Conservation (phyloP, 2,113 vertebrate species). For the Heliornis fulica region DNA sequence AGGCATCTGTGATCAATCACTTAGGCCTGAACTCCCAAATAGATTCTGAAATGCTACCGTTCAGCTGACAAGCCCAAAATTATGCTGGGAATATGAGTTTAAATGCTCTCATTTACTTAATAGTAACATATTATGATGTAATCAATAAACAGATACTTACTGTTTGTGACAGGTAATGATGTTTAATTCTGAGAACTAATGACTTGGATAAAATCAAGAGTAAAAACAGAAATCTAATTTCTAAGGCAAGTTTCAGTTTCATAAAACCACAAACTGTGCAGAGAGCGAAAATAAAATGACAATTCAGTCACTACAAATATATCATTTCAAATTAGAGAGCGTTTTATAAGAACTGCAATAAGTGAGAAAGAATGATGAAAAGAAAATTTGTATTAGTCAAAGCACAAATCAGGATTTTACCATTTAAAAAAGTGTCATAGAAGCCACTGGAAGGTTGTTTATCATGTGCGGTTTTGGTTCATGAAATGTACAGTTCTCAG, state of each 20-base stretch:
- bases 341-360: neutral
- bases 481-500: neutral
- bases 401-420: neutral
- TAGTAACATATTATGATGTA: neutral
- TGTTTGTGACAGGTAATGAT: neutral
- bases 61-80: neutral
- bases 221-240: neutral
- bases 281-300: neutral
- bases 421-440: neutral
- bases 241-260: neutral
- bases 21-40: neutral
- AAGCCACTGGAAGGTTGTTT: neutral
- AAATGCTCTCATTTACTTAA: conserved; percentile 18
- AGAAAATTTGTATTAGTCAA: neutral
- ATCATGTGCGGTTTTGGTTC: neutral
- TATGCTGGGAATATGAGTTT: neutral
- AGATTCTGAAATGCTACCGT: neutral
- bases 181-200: conserved; percentile 41
- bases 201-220: conserved; percentile 4
- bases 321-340: neutral
- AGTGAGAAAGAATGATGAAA: neutral
- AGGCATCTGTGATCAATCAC: neutral
- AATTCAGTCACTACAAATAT: neutral
- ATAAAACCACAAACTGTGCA: neutral
- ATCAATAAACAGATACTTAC: conserved; percentile 19